These are phyloP conservation scores for Eumaeus atala DNA, from an alignment of 1,140 invertebrate genomes.

Conservation along the genomic window DNA sequence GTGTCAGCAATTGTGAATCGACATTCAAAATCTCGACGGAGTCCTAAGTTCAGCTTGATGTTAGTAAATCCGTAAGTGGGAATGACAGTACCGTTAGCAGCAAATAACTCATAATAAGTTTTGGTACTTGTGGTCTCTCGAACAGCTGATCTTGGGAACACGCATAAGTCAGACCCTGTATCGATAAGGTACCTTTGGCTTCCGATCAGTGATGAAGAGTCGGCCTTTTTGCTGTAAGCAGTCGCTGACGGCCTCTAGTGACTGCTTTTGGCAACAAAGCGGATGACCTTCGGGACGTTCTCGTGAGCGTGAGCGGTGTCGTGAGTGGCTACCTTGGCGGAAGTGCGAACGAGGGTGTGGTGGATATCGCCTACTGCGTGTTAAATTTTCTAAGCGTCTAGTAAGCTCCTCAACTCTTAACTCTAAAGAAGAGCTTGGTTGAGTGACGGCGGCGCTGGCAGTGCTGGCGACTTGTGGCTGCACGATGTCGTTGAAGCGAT, in stretches of 20 bases:
- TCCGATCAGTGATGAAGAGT: slow-evolving; percentile 24
- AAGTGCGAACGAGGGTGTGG: too few relatives aligned
- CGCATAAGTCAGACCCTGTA: slow-evolving; percentile 20
- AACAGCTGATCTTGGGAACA: slow-evolving; percentile 9
- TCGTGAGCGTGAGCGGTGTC: too few relatives aligned
- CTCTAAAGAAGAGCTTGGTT: too few relatives aligned
- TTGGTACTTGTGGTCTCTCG: neutral
- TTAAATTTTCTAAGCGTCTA: too few relatives aligned
- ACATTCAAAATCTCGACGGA: slow-evolving; percentile 7
- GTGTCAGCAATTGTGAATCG: slow-evolving; percentile 3
- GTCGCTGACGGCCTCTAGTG: too few relatives aligned
- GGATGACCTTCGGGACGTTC: too few relatives aligned
- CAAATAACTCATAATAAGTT: slow-evolving; percentile 1
- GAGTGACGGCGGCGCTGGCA: too few relatives aligned
- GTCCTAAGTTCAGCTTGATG: slow-evolving; percentile 1
- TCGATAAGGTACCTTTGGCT: slow-evolving; percentile 19
- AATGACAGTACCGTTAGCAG: slow-evolving; percentile 6
- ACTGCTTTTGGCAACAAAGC: too few relatives aligned
- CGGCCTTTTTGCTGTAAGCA: slow-evolving; percentile 8
- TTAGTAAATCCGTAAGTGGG: neutral
- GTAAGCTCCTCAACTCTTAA: too few relatives aligned
- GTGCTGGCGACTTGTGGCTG: neutral
- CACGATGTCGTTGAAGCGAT: neutral
- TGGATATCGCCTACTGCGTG: too few relatives aligned
- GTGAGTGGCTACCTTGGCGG: too few relatives aligned